Conservation (phyloP, 2,797 vertebrate species). For the Lycodopsis pacificus region DNA sequence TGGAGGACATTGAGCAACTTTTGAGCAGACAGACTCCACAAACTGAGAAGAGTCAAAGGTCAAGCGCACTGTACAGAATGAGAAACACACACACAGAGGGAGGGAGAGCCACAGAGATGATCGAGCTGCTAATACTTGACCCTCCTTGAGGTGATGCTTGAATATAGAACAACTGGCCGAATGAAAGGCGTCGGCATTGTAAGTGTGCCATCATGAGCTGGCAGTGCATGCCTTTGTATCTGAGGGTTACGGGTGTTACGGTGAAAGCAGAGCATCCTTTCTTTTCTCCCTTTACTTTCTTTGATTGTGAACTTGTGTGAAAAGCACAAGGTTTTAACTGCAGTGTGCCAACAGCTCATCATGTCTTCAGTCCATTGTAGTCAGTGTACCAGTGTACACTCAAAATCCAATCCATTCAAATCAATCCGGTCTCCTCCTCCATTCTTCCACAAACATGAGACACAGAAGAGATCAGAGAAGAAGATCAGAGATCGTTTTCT, state of each 20-base stretch:
- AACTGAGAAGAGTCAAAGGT: not conserved
- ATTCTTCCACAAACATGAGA: too few species aligned
- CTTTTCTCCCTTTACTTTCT: not conserved
- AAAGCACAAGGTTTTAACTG: constrained; percentile 21
- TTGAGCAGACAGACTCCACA: not conserved
- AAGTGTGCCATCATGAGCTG: constrained; percentile 62
- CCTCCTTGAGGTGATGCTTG: not conserved
- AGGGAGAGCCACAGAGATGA: not conserved
- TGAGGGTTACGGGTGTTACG: not conserved
- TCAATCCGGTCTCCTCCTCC: too few species aligned
- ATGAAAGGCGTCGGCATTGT: constrained; percentile 8
- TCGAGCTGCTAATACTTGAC: not conserved
- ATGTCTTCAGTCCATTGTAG: constrained; percentile 13
- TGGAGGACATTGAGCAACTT: not conserved
- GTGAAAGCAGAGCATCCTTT: constrained; percentile 4
- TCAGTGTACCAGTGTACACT: constrained; percentile 14
- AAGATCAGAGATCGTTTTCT: too few species aligned
- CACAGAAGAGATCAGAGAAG: too few species aligned
- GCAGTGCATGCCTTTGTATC: not conserved
- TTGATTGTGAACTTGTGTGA: constrained; percentile 16
- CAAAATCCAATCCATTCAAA: not conserved
- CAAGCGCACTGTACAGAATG: not conserved
- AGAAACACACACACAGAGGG: not conserved
- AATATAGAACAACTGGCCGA: not conserved
- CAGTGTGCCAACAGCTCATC: constrained; percentile 9